Percentiles rank a stretch among this genome's conserved stretches.
phyloP scores from a whole-genome alignment of 2,888 invertebrate genomes.

The Laothoe populi region DNA sequence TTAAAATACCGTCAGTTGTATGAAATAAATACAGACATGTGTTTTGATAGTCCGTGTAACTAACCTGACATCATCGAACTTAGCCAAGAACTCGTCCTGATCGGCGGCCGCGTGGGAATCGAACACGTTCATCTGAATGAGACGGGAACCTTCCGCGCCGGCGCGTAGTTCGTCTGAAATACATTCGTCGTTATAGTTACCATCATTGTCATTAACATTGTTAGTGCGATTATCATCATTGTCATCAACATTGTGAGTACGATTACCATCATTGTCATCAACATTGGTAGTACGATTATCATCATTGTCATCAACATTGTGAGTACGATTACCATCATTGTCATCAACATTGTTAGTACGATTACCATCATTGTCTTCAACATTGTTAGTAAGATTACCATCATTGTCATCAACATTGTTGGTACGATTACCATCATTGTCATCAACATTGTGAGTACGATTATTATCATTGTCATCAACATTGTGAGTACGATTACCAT shows the following conservation, averaged over 20 bases:
- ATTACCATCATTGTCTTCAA: too few species aligned
- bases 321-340: too few species aligned
- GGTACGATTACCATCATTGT: too few species aligned
- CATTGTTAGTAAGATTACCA: too few species aligned
- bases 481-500: too few species aligned
- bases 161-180: constrained; percentile 85
- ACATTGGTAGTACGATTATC: neutral
- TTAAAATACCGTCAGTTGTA: too few species aligned
- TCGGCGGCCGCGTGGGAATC: constrained; percentile 96
- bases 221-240: neutral
- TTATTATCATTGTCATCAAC: too few species aligned
- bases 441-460: too few species aligned
- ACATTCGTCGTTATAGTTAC: constrained; percentile 10
- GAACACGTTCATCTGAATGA: constrained; percentile 95
- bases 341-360: too few species aligned
- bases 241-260: neutral
- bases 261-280: neutral
- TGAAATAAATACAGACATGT: neutral
- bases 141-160: constrained; percentile 89
- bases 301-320: too few species aligned
- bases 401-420: too few species aligned
- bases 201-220: constrained; percentile 30
- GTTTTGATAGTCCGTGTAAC: neutral
- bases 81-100: constrained; percentile 95
- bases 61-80: constrained; percentile 93